Conservation (phyloP, 2,113 vertebrate species). For the Trichechus manatus region DNA sequence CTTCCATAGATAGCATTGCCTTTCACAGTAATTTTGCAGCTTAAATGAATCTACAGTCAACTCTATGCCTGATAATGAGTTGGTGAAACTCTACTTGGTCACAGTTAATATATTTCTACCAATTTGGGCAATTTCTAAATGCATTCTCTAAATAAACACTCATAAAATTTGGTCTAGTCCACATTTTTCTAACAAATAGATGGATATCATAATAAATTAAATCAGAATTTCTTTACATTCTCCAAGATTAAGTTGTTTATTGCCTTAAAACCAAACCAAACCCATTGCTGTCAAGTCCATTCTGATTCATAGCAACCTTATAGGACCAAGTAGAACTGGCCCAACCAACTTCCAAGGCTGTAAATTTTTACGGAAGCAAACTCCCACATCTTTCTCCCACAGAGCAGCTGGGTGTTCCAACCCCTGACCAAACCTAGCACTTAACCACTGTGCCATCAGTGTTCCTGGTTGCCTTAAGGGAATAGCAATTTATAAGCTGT, state of each 20-base stretch:
- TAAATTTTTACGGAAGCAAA: too few species aligned
- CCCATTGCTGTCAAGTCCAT: neutral
- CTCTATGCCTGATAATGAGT: neutral
- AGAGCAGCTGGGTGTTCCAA: too few species aligned
- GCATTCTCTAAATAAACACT: conserved; percentile 29
- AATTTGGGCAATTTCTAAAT: conserved; percentile 37
- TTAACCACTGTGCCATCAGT: too few species aligned
- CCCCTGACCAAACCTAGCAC: too few species aligned
- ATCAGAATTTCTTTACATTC: conserved; percentile 29
- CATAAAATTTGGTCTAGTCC: neutral
- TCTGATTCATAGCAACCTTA: neutral
- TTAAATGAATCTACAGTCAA: neutral
- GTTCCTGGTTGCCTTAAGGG: neutral
- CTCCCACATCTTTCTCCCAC: too few species aligned
- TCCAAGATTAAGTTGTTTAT: conserved; percentile 46
- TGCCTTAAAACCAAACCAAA: neutral
- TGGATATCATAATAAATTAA: conserved; percentile 59
- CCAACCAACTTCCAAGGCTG: neutral
- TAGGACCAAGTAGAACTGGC: neutral
- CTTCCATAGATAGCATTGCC: neutral
- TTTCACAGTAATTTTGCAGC: conserved; percentile 16
- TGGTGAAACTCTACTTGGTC: conserved; percentile 2
- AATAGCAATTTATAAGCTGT: neutral
- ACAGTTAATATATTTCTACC: conserved; percentile 19
- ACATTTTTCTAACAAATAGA: neutral